These are phyloP conservation scores for Sycon ciliatum DNA, from an alignment of 37 sponge, comb jelly and placozoan genomes.

Conservation along the genomic window DNA sequence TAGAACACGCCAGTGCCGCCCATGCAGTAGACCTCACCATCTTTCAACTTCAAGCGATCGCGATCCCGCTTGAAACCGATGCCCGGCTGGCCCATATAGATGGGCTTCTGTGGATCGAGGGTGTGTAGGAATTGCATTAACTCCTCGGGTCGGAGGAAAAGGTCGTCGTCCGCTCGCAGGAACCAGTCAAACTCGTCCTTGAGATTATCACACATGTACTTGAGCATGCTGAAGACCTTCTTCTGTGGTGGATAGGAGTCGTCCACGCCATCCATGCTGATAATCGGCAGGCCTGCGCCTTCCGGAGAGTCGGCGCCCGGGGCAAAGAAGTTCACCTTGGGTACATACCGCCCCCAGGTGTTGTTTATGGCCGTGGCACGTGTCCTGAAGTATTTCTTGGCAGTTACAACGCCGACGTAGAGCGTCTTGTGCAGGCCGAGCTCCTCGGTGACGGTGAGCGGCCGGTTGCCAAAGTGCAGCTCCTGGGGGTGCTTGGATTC, in stretches of 20 bases:
- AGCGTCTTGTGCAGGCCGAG: constrained; percentile 33
- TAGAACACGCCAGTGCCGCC: constrained; percentile 50
- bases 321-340: constrained; percentile 41
- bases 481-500: too few relatives aligned
- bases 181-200: constrained; percentile 49
- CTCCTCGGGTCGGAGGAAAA: constrained; percentile 29
- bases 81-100: constrained; percentile 51
- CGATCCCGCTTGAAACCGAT: constrained; percentile 26
- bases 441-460: neutral
- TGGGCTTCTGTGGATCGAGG: constrained; percentile 26
- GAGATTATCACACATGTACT: constrained; percentile 49
- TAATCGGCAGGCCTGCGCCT: constrained; percentile 22
- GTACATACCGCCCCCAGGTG: constrained; percentile 54
- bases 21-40: constrained; percentile 45
- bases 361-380: constrained; percentile 33
- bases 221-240: constrained; percentile 53
- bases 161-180: constrained; percentile 38
- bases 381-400: constrained; percentile 26
- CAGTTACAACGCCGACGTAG: constrained; percentile 60
- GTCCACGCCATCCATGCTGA: constrained; percentile 30
- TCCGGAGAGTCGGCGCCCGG: constrained; percentile 15
- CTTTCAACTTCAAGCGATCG: constrained; percentile 21
- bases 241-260: constrained; percentile 60
- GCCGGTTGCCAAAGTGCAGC: neutral
- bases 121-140: constrained; percentile 17